A percentile compares a stretch with the other conserved stretches of the same genome.
Conservation (phyloP, 2,797 vertebrate genomes). For the Erethizon dorsatum region DNA sequence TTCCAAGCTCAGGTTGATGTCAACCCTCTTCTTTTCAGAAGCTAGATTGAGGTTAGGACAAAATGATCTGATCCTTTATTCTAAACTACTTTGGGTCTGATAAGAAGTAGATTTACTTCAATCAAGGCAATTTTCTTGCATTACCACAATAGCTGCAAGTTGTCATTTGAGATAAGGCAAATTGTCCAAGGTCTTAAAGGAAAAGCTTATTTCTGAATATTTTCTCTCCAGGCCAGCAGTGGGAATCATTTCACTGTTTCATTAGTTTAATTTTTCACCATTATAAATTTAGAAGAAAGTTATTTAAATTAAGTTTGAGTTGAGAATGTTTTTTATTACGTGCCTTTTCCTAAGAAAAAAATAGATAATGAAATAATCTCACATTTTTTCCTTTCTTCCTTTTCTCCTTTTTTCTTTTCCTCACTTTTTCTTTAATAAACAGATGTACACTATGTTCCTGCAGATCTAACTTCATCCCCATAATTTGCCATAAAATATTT, state of each 20-base stretch:
- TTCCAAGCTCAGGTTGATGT: not conserved
- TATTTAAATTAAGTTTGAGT: slow-evolving; percentile 41
- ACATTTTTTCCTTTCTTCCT: not conserved
- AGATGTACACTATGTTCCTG: not conserved
- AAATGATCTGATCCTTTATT: not conserved
- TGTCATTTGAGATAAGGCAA: slow-evolving; percentile 6
- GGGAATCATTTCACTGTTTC: not conserved
- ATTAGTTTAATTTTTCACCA: slow-evolving; percentile 24
- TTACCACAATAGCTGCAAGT: not conserved
- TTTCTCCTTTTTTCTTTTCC: not conserved
- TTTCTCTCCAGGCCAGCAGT: not conserved
- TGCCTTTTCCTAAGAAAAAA: not conserved
- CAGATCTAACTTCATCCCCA: not conserved
- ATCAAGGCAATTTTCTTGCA: slow-evolving; percentile 22
- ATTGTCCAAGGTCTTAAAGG: not conserved
- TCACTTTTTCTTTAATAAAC: not conserved
- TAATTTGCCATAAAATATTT: not conserved
- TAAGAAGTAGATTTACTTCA: slow-evolving; percentile 41
- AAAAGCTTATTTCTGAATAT: slow-evolving; percentile 45
- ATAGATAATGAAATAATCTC: not conserved
- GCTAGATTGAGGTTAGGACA: slow-evolving; percentile 28
- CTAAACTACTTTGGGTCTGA: slow-evolving; percentile 25
- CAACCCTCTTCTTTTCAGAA: not conserved
- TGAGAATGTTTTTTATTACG: not conserved
- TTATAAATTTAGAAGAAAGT: slow-evolving; percentile 18